A percentile compares a stretch with the other conserved stretches of the same genome.
phyloP scores from a whole-genome alignment of 2,888 invertebrate species.

The Xanthia icteritia region DNA sequence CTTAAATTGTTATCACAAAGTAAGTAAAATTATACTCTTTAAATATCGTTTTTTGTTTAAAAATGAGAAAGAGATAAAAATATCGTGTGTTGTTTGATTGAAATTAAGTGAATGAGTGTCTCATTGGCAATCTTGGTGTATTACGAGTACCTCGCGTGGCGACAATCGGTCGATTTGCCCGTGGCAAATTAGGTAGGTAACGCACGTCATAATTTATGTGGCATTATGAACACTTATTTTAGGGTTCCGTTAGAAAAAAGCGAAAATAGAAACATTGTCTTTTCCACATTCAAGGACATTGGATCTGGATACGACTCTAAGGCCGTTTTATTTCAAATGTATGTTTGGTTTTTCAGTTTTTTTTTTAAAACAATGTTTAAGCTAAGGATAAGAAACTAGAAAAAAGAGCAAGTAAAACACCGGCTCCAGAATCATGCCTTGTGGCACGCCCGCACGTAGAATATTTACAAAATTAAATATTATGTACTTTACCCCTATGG shows the following conservation, averaged over 20 bases:
- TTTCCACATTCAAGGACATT: neutral
- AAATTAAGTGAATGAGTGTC: constrained; percentile 2
- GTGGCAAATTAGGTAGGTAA: neutral
- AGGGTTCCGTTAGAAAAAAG: neutral
- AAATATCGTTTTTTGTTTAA: neutral
- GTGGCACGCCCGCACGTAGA: neutral
- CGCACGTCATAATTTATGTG: neutral
- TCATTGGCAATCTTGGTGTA: constrained; percentile 12
- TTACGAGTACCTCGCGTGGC: constrained; percentile 16
- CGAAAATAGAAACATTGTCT: neutral
- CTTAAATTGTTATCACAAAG: constrained; percentile 48
- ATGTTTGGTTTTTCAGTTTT: neutral
- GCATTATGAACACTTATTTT: neutral
- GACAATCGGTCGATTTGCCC: constrained; percentile 11
- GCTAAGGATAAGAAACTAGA: neutral
- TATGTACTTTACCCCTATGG: neutral
- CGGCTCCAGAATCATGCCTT: neutral
- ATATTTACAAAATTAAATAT: neutral
- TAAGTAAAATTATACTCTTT: constrained; percentile 8
- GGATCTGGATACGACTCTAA: neutral
- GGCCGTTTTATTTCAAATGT: neutral
- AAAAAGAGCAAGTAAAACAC: neutral
- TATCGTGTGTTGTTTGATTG: neutral
- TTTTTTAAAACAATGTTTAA: neutral
- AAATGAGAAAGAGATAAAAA: neutral